These are phyloP conservation scores for Mesocricetus auratus DNA, from an alignment of 2,113 vertebrate species.

Conservation along the genomic window DNA sequence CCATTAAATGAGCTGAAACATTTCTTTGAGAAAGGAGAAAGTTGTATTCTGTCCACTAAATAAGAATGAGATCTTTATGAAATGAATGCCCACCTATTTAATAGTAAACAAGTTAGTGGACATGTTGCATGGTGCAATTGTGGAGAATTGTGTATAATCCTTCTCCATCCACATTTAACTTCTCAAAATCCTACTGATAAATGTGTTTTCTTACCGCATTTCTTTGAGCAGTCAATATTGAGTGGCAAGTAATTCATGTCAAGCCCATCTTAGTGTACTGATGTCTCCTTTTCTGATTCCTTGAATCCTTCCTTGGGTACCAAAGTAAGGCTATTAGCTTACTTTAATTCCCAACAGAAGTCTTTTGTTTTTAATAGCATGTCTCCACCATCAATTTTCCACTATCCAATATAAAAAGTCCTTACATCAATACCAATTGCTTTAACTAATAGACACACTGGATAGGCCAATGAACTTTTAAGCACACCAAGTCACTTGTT, in stretches of 20 bases:
- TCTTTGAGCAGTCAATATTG: not conserved
- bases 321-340: slow-evolving; percentile 13
- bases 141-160: not conserved
- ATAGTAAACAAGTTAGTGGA: not conserved
- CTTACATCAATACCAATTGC: not conserved
- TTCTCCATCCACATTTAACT: slow-evolving; percentile 6
- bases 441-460: not conserved
- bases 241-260: not conserved
- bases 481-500: not conserved
- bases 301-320: not conserved
- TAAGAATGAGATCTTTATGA: slow-evolving; percentile 14
- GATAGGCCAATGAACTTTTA: not conserved
- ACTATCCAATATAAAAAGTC: slow-evolving; percentile 19
- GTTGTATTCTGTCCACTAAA: slow-evolving; percentile 26
- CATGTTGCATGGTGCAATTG: not conserved
- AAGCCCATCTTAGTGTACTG: not conserved
- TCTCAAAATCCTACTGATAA: slow-evolving; percentile 15
- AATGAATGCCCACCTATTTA: slow-evolving; percentile 20
- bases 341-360: slow-evolving; percentile 13
- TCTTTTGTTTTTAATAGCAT: slow-evolving; percentile 25
- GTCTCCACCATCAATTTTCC: not conserved
- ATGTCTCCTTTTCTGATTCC: slow-evolving; percentile 31
- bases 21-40: slow-evolving; percentile 24
- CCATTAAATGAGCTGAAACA: slow-evolving; percentile 35
- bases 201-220: not conserved